Percentiles rank a stretch among this genome's conserved stretches.
Evolutionary conservation across 2,797 vertebrate species (phyloP).

Genomic region (Coilia nasus): DNA sequence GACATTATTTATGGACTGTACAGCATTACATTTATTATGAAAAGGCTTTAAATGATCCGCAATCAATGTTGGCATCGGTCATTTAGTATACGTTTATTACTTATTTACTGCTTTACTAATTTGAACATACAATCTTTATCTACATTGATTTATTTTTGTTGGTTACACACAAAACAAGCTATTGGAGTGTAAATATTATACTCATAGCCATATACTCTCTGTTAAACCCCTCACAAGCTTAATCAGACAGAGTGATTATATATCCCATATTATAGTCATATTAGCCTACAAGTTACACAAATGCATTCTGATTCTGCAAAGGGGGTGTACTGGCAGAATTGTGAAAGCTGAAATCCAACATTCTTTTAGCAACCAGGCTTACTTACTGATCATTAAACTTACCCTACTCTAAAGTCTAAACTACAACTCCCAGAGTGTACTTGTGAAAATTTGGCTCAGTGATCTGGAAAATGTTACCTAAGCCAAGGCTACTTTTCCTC

Average conservation of each 20-base stretch:
- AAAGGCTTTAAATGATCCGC: not conserved
- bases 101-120: not conserved
- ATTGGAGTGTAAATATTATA: not conserved
- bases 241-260: not conserved
- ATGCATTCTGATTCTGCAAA: not conserved
- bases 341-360: not conserved
- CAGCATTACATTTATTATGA: not conserved
- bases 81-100: not conserved
- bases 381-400: not conserved
- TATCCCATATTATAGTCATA: not conserved
- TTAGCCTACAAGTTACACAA: not conserved
- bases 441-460: not conserved
- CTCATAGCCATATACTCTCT: no score
- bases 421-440: not conserved
- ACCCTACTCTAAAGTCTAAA: not conserved
- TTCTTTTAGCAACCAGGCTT: not conserved
- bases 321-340: not conserved
- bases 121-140: not conserved
- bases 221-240: no score
- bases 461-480: not conserved
- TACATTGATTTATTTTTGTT: not conserved
- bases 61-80: not conserved
- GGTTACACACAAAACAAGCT: not conserved
- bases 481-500: not conserved
- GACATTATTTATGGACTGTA: not conserved